phyloP scores from a whole-genome alignment of 1,140 invertebrate genomes.

The Rhyzopertha dominica region DNA sequence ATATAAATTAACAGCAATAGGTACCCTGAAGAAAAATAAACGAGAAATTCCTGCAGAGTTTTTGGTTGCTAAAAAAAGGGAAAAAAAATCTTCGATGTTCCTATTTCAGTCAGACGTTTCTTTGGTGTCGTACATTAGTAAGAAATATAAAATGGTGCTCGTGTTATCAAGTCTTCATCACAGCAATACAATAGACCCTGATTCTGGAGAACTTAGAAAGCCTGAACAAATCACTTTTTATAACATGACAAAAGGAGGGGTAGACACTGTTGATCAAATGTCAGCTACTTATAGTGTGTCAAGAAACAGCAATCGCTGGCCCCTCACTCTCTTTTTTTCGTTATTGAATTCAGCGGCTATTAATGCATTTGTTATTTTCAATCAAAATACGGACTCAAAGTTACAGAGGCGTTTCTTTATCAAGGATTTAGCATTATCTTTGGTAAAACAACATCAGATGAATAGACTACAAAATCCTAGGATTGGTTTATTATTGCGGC shows the following conservation, averaged over 20 bases:
- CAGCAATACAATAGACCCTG: conserved; percentile 17
- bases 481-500: too few species aligned
- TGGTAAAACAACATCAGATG: too few species aligned
- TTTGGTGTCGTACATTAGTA: conserved; percentile 28
- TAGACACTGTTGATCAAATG: conserved; percentile 20
- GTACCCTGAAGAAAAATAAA: conserved; percentile 37
- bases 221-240: conserved; percentile 21
- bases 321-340: conserved; percentile 20
- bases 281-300: conserved; percentile 12
- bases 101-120: conserved; percentile 17
- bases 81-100: conserved; percentile 15
- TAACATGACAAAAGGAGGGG: conserved; percentile 21
- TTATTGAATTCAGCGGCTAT: too few species aligned
- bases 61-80: conserved; percentile 4
- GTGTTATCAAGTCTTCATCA: conserved; percentile 34
- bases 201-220: conserved; percentile 9
- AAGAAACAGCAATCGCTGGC: conserved; percentile 20
- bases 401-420: too few species aligned
- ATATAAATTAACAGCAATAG: conserved; percentile 29
- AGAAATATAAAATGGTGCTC: conserved; percentile 28
- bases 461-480: too few species aligned
- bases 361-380: too few species aligned
- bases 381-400: too few species aligned
- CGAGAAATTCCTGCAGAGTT: conserved; percentile 19
- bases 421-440: too few species aligned